These are phyloP conservation scores for Falco columbarius DNA, from an alignment of 2,797 vertebrate genomes.

Conservation along the genomic window DNA sequence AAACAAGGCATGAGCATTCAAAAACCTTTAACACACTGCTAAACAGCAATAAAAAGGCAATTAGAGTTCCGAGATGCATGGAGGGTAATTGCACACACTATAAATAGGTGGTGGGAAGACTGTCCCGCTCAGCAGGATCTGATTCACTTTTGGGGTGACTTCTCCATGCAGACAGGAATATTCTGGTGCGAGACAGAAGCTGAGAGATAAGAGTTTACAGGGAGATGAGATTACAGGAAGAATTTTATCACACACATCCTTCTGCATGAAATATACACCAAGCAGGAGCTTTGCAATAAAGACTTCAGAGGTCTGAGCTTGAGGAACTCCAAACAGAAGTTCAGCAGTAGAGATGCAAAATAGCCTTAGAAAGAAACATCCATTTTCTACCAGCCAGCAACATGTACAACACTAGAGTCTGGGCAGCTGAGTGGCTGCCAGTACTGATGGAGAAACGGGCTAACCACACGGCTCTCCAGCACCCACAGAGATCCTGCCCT, in stretches of 20 bases:
- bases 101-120: conserved; percentile 57
- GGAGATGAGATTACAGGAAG: conserved; percentile 3
- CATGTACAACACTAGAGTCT: neutral
- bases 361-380: neutral
- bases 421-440: neutral
- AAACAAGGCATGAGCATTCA: conserved; percentile 57
- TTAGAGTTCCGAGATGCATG: conserved; percentile 49
- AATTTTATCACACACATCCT: neutral
- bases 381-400: neutral
- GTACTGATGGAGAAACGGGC: neutral
- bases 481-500: fast-evolving
- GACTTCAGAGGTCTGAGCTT: neutral
- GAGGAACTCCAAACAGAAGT: neutral
- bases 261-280: neutral
- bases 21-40: conserved; percentile 63
- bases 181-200: neutral
- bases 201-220: neutral
- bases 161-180: neutral
- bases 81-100: conserved; percentile 50
- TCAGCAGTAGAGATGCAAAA: neutral
- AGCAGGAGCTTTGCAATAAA: neutral
- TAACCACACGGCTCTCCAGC: fast-evolving
- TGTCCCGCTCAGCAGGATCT: conserved; percentile 29
- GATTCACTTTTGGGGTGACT: conserved; percentile 59
- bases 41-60: conserved; percentile 69